Evolutionary conservation across 1,140 invertebrate species (phyloP).

Genomic region (Drosophila cardini): DNA sequence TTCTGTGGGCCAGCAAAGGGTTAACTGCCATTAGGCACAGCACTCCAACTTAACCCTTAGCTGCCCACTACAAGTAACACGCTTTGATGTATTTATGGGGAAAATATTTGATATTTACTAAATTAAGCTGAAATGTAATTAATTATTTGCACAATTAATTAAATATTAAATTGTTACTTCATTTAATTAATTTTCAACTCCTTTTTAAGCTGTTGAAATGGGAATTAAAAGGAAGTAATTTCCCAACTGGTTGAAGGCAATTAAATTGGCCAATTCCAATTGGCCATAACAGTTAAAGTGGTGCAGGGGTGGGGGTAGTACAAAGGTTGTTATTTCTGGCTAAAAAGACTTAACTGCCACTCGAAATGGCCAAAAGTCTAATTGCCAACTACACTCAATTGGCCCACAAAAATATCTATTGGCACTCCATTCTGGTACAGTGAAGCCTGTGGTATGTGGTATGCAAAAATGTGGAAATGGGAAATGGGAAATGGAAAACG

Average conservation of each 20-base stretch:
- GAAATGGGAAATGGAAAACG: constrained; percentile 41
- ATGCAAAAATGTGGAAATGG: constrained; percentile 54
- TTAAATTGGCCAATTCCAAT: constrained; percentile 5
- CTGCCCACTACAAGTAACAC: no score
- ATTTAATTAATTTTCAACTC: background rate
- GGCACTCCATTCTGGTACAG: constrained; percentile 35
- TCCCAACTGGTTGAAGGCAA: background rate
- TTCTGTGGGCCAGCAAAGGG: constrained; percentile 1
- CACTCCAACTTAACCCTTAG: no score
- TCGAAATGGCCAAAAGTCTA: constrained; percentile 46
- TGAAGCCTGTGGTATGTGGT: no score
- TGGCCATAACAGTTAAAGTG: constrained; percentile 19
- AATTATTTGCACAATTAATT: background rate
- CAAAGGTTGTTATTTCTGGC: background rate
- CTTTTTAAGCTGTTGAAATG: background rate
- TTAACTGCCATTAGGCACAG: no score
- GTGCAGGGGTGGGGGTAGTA: background rate
- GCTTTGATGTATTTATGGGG: no score
- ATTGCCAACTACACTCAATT: constrained; percentile 34
- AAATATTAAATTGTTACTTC: background rate
- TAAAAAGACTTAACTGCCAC: constrained; percentile 4
- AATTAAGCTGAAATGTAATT: background rate
- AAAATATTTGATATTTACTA: background rate
- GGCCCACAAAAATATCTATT: constrained; percentile 21
- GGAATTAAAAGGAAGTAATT: no score